phyloP scores from a whole-genome alignment of 1,140 invertebrate genomes.

The Drosophila tropicalis region DNA sequence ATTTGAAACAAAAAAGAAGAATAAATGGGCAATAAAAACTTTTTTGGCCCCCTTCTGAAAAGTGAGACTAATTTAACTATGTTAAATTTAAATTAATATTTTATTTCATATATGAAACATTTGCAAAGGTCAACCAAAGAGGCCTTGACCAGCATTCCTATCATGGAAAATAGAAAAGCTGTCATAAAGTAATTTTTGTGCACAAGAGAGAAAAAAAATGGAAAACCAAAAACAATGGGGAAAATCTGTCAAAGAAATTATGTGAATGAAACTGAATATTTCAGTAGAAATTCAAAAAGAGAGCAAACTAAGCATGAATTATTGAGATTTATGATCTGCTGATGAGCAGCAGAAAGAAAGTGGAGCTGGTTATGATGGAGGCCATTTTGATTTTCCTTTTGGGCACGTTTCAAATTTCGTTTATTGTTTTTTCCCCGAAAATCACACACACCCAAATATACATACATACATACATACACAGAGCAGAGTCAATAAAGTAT shows the following conservation, averaged over 20 bases:
- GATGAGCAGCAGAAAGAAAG: background rate
- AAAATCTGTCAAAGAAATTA: background rate
- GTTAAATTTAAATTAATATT: conserved; percentile 5
- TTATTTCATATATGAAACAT: conserved; percentile 5
- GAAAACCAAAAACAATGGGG: background rate
- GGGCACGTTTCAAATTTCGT: conserved; percentile 20
- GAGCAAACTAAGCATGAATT: conserved; percentile 19
- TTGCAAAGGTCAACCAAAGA: conserved; percentile 1
- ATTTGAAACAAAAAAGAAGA: conserved; percentile 10
- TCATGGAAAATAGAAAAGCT: background rate
- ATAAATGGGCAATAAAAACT: conserved; percentile 13
- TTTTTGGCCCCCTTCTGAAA: background rate
- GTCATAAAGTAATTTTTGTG: background rate
- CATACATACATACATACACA: background rate
- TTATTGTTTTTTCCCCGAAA: conserved; percentile 26
- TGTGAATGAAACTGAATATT: conserved; percentile 1
- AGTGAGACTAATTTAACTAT: conserved; percentile 6
- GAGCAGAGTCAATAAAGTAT: conserved; percentile 24
- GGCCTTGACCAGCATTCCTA: background rate
- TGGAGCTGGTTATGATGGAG: background rate
- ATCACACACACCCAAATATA: background rate
- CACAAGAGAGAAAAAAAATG: too few relatives aligned
- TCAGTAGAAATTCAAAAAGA: background rate
- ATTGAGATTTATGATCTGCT: conserved; percentile 8
- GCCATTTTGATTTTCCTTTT: conserved; percentile 11